A percentile compares a stretch with the other conserved stretches of the same genome.
These are phyloP conservation scores for Aleiodes alternator DNA, from an alignment of 2,888 invertebrate genomes.

Conservation along the genomic window DNA sequence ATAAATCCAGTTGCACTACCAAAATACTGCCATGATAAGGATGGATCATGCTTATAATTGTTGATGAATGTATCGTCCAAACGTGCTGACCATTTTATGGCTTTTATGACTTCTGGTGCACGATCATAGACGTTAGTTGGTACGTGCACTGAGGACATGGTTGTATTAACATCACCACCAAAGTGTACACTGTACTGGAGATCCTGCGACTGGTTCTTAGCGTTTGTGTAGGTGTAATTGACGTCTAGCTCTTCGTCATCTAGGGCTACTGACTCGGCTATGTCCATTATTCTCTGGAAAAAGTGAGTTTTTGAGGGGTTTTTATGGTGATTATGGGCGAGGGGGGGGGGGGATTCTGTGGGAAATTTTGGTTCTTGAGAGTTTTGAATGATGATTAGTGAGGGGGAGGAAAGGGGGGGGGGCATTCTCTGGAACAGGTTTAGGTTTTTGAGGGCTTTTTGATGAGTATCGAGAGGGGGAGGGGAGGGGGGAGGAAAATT, in stretches of 20 bases:
- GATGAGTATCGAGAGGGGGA: too few relatives aligned
- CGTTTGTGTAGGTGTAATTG: constrained; percentile 67
- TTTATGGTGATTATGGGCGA: too few relatives aligned
- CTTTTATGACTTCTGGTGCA: constrained; percentile 91
- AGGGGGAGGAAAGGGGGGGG: too few relatives aligned
- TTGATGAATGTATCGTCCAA: constrained; percentile 92
- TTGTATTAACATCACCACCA: constrained; percentile 82
- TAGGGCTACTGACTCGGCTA: constrained; percentile 89
- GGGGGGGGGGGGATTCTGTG: too few relatives aligned
- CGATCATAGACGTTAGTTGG: constrained; percentile 96
- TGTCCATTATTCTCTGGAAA: constrained; percentile 88
- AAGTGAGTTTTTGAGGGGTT: too few relatives aligned
- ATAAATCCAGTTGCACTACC: constrained; percentile 98
- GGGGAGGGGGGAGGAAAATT: too few relatives aligned
- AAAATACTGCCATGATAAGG: constrained; percentile 98
- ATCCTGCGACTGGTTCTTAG: constrained; percentile 78
- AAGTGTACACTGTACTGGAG: constrained; percentile 85
- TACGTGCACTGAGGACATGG: constrained; percentile 93
- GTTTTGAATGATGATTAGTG: too few relatives aligned
- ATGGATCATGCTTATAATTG: constrained; percentile 83
- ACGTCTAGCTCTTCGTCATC: constrained; percentile 66
- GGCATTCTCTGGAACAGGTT: too few relatives aligned
- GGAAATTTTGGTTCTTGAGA: too few relatives aligned
- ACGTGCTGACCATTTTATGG: constrained; percentile 96
- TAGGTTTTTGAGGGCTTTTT: too few relatives aligned